A percentile compares a stretch with the other conserved stretches of the same genome.
Evolutionary conservation across 2,113 vertebrate genomes (phyloP).

Genomic region (Tiliqua scincoides): DNA sequence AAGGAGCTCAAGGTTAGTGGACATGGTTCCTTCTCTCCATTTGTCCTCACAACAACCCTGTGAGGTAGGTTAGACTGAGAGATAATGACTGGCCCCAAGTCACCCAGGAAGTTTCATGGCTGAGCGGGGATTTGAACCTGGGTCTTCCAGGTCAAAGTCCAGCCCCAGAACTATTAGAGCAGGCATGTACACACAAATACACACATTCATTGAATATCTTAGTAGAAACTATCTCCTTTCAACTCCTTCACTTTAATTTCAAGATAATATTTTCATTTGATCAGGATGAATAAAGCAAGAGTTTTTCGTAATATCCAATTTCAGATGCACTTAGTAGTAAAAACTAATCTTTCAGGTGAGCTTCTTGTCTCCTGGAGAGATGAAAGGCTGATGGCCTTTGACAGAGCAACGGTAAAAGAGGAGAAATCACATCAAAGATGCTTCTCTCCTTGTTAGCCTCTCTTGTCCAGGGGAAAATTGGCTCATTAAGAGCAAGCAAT

Average conservation of each 20-base stretch:
- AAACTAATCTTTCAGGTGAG: constrained; percentile 71
- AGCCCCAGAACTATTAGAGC: too few relatives aligned
- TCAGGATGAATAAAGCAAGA: constrained; percentile 73
- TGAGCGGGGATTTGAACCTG: too few relatives aligned
- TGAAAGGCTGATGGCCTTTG: constrained; percentile 81
- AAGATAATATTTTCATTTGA: constrained; percentile 73
- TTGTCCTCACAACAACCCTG: constrained; percentile 47
- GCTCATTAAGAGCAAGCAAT: constrained; percentile 86
- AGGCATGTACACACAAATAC: too few relatives aligned
- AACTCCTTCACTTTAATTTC: constrained; percentile 30
- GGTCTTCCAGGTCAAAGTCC: too few relatives aligned
- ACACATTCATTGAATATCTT: too few relatives aligned
- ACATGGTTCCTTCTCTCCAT: constrained; percentile 25
- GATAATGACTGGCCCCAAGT: not conserved
- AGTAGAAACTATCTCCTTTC: not conserved
- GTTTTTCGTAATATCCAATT: constrained; percentile 78
- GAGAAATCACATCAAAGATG: constrained; percentile 85
- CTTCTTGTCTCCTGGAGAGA: constrained; percentile 78
- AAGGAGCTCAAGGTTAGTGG: too few relatives aligned
- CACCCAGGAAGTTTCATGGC: too few relatives aligned
- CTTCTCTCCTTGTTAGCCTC: constrained; percentile 82
- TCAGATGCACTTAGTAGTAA: constrained; percentile 69
- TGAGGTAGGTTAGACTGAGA: too few relatives aligned
- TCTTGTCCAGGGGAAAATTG: constrained; percentile 81
- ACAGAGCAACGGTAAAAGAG: constrained; percentile 79